Conservation (phyloP, 1,140 invertebrate species). For the Stegodyphus mimosarum region DNA sequence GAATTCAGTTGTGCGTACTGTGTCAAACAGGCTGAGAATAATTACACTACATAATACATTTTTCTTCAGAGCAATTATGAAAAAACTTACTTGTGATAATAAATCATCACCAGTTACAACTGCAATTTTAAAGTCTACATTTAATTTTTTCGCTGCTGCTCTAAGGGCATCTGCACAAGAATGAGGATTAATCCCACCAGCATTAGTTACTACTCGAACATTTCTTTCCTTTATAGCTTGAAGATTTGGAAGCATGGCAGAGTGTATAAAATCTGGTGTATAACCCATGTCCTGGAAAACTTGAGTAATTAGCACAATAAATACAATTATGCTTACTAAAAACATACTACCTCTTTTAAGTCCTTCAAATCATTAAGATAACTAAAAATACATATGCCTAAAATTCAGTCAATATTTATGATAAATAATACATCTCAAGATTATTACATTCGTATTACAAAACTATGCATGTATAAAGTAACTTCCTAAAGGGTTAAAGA, state of each 20-base stretch:
- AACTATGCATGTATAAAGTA: too few species aligned
- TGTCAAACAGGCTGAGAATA: too few species aligned
- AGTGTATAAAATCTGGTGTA: constrained; percentile 72
- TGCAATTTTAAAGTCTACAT: constrained; percentile 69
- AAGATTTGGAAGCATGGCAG: constrained; percentile 69
- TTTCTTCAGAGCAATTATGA: neutral
- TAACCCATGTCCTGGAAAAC: constrained; percentile 69
- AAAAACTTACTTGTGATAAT: constrained; percentile 65
- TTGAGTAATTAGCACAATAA: too few species aligned
- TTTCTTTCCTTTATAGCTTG: constrained; percentile 71
- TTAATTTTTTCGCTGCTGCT: constrained; percentile 66
- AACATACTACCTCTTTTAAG: too few species aligned
- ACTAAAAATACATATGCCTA: too few species aligned
- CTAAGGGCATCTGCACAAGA: constrained; percentile 69
- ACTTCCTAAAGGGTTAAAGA: too few species aligned
- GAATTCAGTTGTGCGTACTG: too few species aligned
- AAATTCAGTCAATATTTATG: too few species aligned
- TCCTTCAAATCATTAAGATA: too few species aligned
- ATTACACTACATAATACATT: neutral
- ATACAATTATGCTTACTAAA: too few species aligned
- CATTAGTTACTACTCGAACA: constrained; percentile 71
- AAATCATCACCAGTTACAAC: constrained; percentile 71
- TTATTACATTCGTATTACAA: too few species aligned
- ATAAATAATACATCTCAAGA: too few species aligned
- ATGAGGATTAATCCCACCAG: constrained; percentile 73